These are phyloP conservation scores for Torymus aiolomorphi DNA, from an alignment of 2,888 invertebrate genomes.

Conservation along the genomic window DNA sequence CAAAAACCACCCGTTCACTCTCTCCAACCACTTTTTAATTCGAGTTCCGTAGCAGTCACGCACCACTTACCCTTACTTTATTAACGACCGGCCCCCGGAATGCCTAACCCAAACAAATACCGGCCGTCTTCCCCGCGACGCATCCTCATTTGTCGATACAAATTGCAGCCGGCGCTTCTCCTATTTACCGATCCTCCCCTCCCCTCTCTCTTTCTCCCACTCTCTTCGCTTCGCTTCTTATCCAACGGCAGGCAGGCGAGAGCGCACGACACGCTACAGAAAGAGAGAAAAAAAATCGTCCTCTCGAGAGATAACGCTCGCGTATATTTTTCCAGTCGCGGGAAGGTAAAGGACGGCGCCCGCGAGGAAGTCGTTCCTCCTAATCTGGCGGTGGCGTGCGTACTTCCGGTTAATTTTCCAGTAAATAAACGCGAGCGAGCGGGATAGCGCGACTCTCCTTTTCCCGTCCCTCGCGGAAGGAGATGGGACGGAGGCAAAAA, in stretches of 20 bases:
- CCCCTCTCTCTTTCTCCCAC: background rate
- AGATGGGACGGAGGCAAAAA: conserved; percentile 53
- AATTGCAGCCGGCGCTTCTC: conserved; percentile 12
- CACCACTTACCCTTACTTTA: too few relatives aligned
- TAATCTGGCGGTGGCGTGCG: conserved; percentile 50
- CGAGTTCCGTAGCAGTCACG: too few relatives aligned
- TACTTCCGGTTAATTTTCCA: conserved; percentile 56
- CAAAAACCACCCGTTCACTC: too few relatives aligned
- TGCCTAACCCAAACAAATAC: background rate
- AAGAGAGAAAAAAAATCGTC: conserved; percentile 2
- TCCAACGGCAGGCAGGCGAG: background rate
- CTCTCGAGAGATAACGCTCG: conserved; percentile 30
- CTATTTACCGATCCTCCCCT: conserved; percentile 32
- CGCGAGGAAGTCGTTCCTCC: conserved; percentile 45
- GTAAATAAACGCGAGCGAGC: conserved; percentile 52
- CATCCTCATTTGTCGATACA: conserved; percentile 37
- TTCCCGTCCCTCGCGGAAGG: background rate
- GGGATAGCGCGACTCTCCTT: conserved; percentile 11
- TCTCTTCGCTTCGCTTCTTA: background rate
- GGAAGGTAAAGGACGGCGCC: background rate
- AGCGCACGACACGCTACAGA: background rate
- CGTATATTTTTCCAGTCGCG: background rate
- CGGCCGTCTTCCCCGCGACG: background rate
- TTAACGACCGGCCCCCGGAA: too few relatives aligned
- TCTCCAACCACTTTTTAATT: too few relatives aligned